Percentiles rank a stretch among this genome's conserved stretches.
phyloP scores from a whole-genome alignment of 2,797 vertebrate species.

The Paguma larvata region DNA sequence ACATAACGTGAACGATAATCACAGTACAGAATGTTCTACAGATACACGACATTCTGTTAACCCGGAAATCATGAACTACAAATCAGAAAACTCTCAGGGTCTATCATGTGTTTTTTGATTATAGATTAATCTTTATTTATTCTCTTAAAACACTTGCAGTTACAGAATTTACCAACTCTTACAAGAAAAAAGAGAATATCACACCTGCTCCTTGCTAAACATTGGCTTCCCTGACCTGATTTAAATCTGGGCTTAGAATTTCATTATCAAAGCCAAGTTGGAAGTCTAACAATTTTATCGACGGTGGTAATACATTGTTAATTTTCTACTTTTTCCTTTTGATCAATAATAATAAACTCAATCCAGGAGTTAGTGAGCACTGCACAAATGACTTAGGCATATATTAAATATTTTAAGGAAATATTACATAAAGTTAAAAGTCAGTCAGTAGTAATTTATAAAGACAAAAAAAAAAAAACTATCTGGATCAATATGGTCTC shows the following conservation, averaged over 20 bases:
- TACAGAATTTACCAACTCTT: background rate
- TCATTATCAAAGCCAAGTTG: constrained; percentile 7
- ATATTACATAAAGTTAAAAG: background rate
- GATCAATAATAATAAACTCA: constrained; percentile 21
- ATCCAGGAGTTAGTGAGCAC: background rate
- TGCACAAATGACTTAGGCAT: background rate
- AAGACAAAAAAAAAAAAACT: background rate
- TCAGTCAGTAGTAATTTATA: background rate
- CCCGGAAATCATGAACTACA: background rate
- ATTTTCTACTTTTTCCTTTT: background rate
- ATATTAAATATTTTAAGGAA: background rate
- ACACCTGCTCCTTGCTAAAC: background rate
- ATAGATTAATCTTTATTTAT: background rate
- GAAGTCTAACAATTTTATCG: background rate
- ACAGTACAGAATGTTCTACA: background rate
- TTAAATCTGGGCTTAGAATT: constrained; percentile 1
- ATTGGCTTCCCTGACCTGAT: background rate
- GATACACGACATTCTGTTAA: background rate
- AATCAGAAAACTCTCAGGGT: background rate
- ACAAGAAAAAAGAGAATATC: background rate
- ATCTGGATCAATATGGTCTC: background rate
- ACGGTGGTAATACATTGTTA: background rate
- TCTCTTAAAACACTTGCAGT: background rate
- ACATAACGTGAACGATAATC: background rate
- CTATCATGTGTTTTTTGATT: background rate